Evolutionary conservation across 2,797 vertebrate species (phyloP), one percentile per base, ranked within the genome.

Genomic region (Molossus alvarezi): DNA sequence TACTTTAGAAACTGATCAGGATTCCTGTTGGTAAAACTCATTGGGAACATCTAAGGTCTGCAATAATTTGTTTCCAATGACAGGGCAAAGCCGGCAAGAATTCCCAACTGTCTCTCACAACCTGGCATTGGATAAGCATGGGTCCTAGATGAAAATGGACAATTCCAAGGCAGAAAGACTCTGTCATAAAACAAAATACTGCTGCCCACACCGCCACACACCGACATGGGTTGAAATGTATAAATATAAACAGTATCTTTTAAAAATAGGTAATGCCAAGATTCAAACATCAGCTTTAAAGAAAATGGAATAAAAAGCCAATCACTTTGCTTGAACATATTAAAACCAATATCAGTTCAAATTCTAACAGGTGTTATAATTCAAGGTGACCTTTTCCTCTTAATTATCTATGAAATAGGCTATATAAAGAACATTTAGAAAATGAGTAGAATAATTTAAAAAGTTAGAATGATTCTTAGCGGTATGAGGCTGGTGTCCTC

Each of bases 81-180:
- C 7, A 25, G 10, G 23, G 60, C 53, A 33, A 15, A 0, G 1
- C 6, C 10, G 37, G 33, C 13, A 48, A 8, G 21, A 20, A 48
- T 14, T 71, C 17, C 23, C 5, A 1, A 13, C 2, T 5, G 21
- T 84, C 53, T 27, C 33, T 75, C 17, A 53, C 17, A 25, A 33
- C 64, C 12, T 1, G 75, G 51, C 29, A 12, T 7, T 4, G 62
- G 84, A 27, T 9, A 3, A 7, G 9, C 20, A 4, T 0, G 37
- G n/a, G 17, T 33, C 37, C 80, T 2, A 10, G 27, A 20, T 64
- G 58, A 33, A 60, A 60, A 18, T 0, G 17, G 2, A 0, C 0
- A 23, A 75, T 14, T 69, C 60, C 29, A 27, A 71, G 14, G 75
- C n/a, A 1, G 5, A 20, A 23, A 21, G 62, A 37, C 6, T 29